These are phyloP conservation scores for Achlya flavicornis DNA, from an alignment of 2,888 invertebrate species.

Conservation along the genomic window DNA sequence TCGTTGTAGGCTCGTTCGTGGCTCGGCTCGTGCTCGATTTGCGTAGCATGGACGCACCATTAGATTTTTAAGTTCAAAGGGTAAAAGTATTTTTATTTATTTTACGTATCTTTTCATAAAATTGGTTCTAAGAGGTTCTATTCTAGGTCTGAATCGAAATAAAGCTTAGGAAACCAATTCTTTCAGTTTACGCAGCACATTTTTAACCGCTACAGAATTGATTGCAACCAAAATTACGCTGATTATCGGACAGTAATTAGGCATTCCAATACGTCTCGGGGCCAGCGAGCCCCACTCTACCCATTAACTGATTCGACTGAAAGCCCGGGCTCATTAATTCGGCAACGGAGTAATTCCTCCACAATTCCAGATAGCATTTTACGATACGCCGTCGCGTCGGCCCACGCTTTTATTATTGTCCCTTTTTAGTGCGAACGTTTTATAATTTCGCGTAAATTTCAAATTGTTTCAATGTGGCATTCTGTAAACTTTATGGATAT, in stretches of 20 bases:
- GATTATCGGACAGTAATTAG: slow-evolving; percentile 42
- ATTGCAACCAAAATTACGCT: slow-evolving; percentile 28
- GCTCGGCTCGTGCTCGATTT: too few species aligned
- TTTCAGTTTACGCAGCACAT: background rate
- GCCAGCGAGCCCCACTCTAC: slow-evolving; percentile 22
- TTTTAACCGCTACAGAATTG: slow-evolving; percentile 12
- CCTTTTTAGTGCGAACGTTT: slow-evolving; percentile 20
- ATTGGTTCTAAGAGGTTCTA: too few species aligned
- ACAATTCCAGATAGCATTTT: slow-evolving; percentile 44
- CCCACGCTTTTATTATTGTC: slow-evolving; percentile 17
- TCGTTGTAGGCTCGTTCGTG: too few species aligned
- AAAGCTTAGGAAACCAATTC: background rate
- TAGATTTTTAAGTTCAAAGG: too few species aligned
- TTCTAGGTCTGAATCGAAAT: background rate
- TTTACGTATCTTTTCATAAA: too few species aligned
- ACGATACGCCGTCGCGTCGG: slow-evolving; percentile 22
- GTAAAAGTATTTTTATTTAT: too few species aligned
- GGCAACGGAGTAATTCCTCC: slow-evolving; percentile 35
- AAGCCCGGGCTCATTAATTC: slow-evolving; percentile 40
- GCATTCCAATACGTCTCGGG: slow-evolving; percentile 28
- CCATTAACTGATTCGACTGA: slow-evolving; percentile 16
- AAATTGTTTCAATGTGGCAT: slow-evolving; percentile 18
- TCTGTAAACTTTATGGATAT: background rate
- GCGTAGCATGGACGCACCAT: too few species aligned
- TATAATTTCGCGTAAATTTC: slow-evolving; percentile 28